Conservation (phyloP, 1,140 invertebrate genomes). For the Helicoverpa zea region DNA sequence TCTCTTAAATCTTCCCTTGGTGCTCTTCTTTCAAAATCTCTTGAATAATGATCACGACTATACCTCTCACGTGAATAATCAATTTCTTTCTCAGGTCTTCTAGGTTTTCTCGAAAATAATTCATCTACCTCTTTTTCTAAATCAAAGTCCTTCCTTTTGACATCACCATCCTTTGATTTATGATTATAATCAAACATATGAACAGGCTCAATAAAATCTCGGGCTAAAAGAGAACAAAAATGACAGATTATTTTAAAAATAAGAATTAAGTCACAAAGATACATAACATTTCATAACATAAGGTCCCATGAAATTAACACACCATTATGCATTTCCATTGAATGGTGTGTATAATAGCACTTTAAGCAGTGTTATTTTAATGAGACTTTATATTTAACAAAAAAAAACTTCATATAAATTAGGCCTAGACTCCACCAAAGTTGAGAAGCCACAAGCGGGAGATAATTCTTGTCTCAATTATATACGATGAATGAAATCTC, state of each 20-base stretch:
- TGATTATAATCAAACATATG: conserved; percentile 89
- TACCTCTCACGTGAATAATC: conserved; percentile 43
- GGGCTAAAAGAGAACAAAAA: conserved; percentile 72
- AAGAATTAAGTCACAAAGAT: not conserved
- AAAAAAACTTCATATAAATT: too few species aligned
- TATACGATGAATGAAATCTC: too few species aligned
- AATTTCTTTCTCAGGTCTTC: conserved; percentile 60
- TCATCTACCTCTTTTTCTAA: conserved; percentile 72
- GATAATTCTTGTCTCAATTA: too few species aligned
- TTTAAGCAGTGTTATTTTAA: too few species aligned
- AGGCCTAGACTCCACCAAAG: too few species aligned
- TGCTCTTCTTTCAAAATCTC: conserved; percentile 58
- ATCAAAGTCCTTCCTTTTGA: conserved; percentile 71
- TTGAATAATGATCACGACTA: conserved; percentile 50
- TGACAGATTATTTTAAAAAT: not conserved
- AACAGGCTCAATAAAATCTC: conserved; percentile 86
- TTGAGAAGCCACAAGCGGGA: too few species aligned
- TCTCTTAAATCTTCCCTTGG: conserved; percentile 59
- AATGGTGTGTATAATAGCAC: too few species aligned
- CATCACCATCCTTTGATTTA: conserved; percentile 81
- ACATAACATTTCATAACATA: not conserved
- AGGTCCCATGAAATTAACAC: too few species aligned
- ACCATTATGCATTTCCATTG: too few species aligned
- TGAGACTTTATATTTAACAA: too few species aligned
- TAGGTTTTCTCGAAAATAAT: conserved; percentile 69